Evolutionary conservation across 2,797 vertebrate species (phyloP).

Genomic region (Enteromius afrohamiltoni): DNA sequence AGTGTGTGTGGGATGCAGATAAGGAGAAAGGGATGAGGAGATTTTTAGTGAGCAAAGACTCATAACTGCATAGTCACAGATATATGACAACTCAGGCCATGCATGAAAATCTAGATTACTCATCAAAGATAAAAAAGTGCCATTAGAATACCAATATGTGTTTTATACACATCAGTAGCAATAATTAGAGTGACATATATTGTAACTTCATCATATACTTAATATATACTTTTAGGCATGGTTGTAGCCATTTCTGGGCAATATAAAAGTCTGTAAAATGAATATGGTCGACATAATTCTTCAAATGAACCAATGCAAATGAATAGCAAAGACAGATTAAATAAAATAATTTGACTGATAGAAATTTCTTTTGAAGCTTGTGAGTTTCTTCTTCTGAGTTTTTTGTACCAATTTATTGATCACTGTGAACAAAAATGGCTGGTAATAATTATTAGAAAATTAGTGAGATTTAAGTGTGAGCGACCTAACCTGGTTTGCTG

Average conservation of each 20-base stretch:
- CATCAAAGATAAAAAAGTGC: background rate
- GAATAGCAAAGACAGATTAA: background rate
- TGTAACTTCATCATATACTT: background rate
- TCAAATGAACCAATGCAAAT: slow-evolving; percentile 20
- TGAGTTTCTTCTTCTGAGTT: background rate
- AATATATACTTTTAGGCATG: background rate
- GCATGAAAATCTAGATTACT: slow-evolving; percentile 4
- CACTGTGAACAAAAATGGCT: slow-evolving; percentile 4
- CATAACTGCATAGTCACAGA: background rate
- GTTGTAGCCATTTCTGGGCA: background rate
- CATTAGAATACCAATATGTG: slow-evolving; percentile 1
- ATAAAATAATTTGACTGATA: slow-evolving; percentile 5
- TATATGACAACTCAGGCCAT: slow-evolving; percentile 14
- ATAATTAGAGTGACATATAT: background rate
- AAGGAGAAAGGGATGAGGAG: background rate
- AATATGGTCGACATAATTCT: background rate
- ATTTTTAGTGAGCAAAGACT: slow-evolving; percentile 21
- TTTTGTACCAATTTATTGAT: slow-evolving; percentile 34
- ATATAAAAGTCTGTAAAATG: background rate
- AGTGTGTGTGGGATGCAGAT: slow-evolving; percentile 56
- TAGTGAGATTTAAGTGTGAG: background rate
- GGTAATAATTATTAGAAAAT: slow-evolving; percentile 18
- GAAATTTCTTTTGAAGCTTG: background rate
- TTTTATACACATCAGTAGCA: background rate
- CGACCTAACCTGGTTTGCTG: background rate